Evolutionary conservation across 2,797 vertebrate species (phyloP).

Genomic region (Dermochelys coriacea): DNA sequence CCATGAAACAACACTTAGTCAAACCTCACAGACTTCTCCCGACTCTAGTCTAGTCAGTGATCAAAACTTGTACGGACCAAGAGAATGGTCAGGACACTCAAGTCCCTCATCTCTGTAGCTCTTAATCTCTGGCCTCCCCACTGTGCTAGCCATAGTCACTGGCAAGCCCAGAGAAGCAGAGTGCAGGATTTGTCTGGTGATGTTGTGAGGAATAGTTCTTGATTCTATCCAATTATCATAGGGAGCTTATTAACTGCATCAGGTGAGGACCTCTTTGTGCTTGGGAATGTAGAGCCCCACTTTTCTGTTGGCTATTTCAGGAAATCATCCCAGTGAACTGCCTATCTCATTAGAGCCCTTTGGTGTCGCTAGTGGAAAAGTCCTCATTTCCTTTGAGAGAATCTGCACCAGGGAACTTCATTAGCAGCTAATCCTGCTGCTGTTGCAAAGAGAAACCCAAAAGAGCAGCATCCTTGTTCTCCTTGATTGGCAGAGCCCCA

Average conservation of each 20-base stretch:
- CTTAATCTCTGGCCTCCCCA: not conserved
- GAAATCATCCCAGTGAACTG: not conserved
- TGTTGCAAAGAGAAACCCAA: not conserved
- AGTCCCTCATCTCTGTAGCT: not conserved
- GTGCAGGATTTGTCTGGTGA: not conserved
- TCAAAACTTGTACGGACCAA: not conserved
- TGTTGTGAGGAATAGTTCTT: not conserved
- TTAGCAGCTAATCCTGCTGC: not conserved
- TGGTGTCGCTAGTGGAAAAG: not conserved
- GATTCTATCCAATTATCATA: not conserved
- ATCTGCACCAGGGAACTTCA: not conserved
- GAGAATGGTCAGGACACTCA: not conserved
- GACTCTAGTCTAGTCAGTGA: not conserved
- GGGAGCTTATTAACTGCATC: constrained; percentile 17
- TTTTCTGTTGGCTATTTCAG: not conserved
- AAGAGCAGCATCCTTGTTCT: not conserved
- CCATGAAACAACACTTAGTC: not conserved
- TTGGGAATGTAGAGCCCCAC: not conserved
- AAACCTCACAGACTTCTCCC: not conserved
- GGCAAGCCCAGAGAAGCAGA: not conserved
- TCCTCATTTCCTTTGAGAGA: not conserved
- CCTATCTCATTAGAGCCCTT: not conserved
- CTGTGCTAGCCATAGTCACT: not conserved
- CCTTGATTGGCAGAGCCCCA: not conserved
- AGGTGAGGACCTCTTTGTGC: not conserved